Evolutionary conservation across 2,888 invertebrate species (phyloP).

Genomic region (Leucoma salicis): DNA sequence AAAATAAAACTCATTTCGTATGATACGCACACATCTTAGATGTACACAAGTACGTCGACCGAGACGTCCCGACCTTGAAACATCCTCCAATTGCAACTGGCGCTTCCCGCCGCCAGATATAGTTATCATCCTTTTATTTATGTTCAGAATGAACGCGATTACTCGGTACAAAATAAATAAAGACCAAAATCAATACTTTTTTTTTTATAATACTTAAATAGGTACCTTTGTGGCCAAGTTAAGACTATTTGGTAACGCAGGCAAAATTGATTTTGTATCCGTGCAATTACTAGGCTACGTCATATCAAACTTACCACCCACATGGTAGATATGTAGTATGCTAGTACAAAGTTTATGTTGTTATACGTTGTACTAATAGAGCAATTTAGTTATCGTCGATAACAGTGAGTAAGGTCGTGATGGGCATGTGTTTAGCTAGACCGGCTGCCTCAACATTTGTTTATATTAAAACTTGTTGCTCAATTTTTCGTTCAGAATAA

Average conservation of each 20-base stretch:
- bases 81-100: conserved; percentile 57
- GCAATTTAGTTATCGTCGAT: conserved; percentile 43
- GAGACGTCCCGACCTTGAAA: conserved; percentile 68
- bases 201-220: too few relatives aligned
- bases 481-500: conserved; percentile 35
- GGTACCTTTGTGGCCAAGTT: too few relatives aligned
- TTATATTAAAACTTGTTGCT: conserved; percentile 46
- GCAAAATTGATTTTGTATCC: too few relatives aligned
- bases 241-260: too few relatives aligned
- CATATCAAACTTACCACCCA: too few relatives aligned
- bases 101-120: conserved; percentile 53
- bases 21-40: conserved; percentile 20
- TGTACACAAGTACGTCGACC: conserved; percentile 60
- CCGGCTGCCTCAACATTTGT: conserved; percentile 31
- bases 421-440: conserved; percentile 37
- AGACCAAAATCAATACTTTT: too few relatives aligned
- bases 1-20: too few relatives aligned
- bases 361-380: conserved; percentile 39
- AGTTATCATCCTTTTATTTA: conserved; percentile 62
- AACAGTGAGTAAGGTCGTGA: conserved; percentile 52
- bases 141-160: conserved; percentile 28
- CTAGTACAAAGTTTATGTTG: conserved; percentile 20
- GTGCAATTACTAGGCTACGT: too few relatives aligned
- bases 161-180: background rate
- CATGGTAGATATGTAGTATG: background rate